Conservation (phyloP, 2,888 invertebrate species). For the Pomacea canaliculata region DNA sequence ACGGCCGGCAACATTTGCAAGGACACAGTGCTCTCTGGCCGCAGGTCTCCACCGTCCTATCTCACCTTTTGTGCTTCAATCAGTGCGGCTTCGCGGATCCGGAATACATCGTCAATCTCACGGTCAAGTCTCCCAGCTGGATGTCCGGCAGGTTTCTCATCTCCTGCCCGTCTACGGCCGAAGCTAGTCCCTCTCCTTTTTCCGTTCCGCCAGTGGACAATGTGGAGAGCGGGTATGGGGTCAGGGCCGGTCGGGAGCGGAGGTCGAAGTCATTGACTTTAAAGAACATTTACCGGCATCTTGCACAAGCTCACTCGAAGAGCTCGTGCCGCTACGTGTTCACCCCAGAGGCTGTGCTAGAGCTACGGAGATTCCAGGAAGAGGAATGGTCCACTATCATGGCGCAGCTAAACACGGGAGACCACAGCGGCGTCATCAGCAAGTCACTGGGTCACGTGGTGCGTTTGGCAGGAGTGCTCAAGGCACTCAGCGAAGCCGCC, state of each 20-base stretch:
- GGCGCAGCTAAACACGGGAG: conserved; percentile 37
- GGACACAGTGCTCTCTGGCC: background rate
- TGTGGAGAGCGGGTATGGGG: background rate
- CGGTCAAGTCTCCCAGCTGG: conserved; percentile 32
- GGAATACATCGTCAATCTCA: conserved; percentile 34
- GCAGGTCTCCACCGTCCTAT: background rate
- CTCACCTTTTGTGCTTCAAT: conserved; percentile 26
- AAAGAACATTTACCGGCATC: conserved; percentile 31
- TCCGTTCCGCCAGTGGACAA: background rate
- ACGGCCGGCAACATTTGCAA: background rate
- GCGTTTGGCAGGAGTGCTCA: conserved; percentile 39
- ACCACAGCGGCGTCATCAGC: conserved; percentile 36
- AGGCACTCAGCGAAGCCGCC: conserved; percentile 25
- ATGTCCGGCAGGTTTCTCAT: conserved; percentile 36
- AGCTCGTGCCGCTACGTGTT: conserved; percentile 31
- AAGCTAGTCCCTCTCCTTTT: conserved; percentile 22
- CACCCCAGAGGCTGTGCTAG: conserved; percentile 35
- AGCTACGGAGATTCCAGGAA: conserved; percentile 38
- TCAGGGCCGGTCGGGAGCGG: background rate
- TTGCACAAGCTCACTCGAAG: conserved; percentile 31
- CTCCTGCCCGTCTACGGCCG: conserved; percentile 35
- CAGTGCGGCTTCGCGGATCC: conserved; percentile 38
- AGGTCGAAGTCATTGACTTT: background rate
- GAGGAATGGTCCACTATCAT: conserved; percentile 42
- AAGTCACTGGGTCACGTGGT: conserved; percentile 43